phyloP scores from a whole-genome alignment of 2,888 invertebrate species.

The Lucinisca nassula region DNA sequence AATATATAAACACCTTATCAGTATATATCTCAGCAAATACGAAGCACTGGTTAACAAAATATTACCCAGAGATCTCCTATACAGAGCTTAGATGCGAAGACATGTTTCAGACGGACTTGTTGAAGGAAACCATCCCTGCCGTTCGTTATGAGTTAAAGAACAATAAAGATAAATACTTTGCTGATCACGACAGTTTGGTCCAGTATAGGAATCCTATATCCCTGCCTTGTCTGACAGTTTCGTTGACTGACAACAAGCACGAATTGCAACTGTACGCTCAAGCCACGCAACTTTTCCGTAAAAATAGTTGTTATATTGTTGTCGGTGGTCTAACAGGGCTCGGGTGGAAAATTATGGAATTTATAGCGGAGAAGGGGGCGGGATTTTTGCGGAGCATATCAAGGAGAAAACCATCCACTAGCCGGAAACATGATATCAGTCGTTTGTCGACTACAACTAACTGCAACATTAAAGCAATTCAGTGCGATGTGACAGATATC shows the following conservation, averaged over 20 bases:
- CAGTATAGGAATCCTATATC: not conserved
- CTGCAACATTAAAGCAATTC: not conserved
- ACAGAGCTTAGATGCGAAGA: not conserved
- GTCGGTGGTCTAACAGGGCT: conserved; percentile 74
- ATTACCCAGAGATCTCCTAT: not conserved
- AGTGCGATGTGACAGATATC: not conserved
- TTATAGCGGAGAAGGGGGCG: conserved; percentile 59
- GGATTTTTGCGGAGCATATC: conserved; percentile 64
- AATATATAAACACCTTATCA: not conserved
- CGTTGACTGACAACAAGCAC: not conserved
- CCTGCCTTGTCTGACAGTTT: not conserved
- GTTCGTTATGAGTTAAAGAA: not conserved
- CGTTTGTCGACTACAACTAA: not conserved
- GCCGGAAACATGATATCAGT: not conserved
- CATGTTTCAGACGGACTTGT: not conserved
- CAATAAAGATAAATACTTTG: not conserved
- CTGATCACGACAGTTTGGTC: not conserved
- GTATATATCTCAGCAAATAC: not conserved
- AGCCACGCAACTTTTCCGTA: not conserved
- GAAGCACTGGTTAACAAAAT: not conserved
- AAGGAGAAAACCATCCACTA: conserved; percentile 30
- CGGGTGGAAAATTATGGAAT: conserved; percentile 69
- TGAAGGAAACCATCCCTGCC: not conserved
- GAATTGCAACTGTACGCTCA: not conserved
- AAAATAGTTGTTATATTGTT: conserved; percentile 37